phyloP scores from a whole-genome alignment of 2,888 invertebrate species.

The Loripinus fragilis region DNA sequence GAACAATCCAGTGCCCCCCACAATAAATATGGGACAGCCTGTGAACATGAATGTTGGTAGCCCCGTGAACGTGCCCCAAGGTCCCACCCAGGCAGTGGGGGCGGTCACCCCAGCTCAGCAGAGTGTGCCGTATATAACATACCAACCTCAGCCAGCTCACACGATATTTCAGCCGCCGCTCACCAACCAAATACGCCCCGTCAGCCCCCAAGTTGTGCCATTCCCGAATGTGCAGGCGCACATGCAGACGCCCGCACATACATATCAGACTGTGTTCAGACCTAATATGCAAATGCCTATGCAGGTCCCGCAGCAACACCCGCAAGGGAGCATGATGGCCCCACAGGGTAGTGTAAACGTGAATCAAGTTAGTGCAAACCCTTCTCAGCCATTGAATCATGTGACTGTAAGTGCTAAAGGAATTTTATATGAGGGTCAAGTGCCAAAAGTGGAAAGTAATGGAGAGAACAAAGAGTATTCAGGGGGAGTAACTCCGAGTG shows the following conservation, averaged over 20 bases:
- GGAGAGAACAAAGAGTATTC: conserved; percentile 53
- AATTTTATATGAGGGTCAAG: conserved; percentile 48
- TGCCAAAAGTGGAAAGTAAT: conserved; percentile 56
- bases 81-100: conserved; percentile 25
- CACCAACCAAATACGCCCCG: conserved; percentile 52
- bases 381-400: conserved; percentile 44
- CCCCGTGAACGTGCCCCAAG: conserved; percentile 44
- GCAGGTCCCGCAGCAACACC: conserved; percentile 69
- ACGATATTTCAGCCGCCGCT: conserved; percentile 51
- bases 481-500: conserved; percentile 35
- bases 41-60: conserved; percentile 51
- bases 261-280: conserved; percentile 67
- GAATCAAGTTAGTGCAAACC: conserved; percentile 27
- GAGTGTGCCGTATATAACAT: conserved; percentile 62
- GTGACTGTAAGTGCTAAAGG: conserved; percentile 69
- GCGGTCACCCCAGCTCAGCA: conserved; percentile 41
- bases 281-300: conserved; percentile 78
- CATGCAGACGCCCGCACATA: conserved; percentile 60
- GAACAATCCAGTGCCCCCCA: conserved; percentile 39
- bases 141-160: conserved; percentile 57
- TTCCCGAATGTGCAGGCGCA: conserved; percentile 63
- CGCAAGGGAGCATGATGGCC: conserved; percentile 23
- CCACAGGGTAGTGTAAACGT: conserved; percentile 27
- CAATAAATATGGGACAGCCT: conserved; percentile 34
- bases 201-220: conserved; percentile 66